Evolutionary conservation across 2,888 invertebrate genomes (phyloP), one percentile per base, ranked within the genome.

Genomic region (Drosophila quasianomalipes): DNA sequence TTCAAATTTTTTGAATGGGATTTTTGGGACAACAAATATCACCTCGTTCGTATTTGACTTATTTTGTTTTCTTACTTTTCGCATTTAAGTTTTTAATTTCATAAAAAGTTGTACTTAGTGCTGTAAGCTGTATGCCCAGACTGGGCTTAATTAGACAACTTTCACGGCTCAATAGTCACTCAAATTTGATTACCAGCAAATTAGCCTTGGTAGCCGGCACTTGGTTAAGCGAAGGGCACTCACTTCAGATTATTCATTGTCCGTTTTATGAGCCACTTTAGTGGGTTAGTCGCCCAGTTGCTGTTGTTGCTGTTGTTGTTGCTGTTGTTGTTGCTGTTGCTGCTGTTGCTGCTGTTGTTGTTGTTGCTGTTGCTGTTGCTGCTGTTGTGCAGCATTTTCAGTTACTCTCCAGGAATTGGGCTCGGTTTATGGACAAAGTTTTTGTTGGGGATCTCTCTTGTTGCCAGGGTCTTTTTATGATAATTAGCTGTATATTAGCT

Each of bases 151-250:
- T 83, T 81, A 70, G 72, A 72, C 67, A 78, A 72, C 51, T 76
- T 73, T 79, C 62, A 68, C 37, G 57, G 54, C 75, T 79, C 81
- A 81, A 81, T 81, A 83, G 81, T 69, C 81, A 62, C 63, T 79
- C 52, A 79, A 82, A 81, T 73, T 82, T 79, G 76, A 82, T 82
- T 83, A 79, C 69, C 79, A 69, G 66, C 69, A 79, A 82, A 83
- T 83, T 82, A 79, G 81, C 66, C 66, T 70, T 61, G 74, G 51
- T 54, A 61, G 79, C 66, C 53, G 74, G 77, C 54, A 79, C 76
- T 79, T 79, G 59, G 60, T 53, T 57, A 54, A 44, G 63, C 14
- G 49, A 16, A 28, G 37, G 37, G 47, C 33, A 51, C 57, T 58
- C 63, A 57, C 37, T 60, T 71, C 37, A 61, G 47, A 30, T 49